Percentiles rank a stretch among this genome's conserved stretches.
These are phyloP conservation scores for Acrossocheilus wenchowensis DNA, from an alignment of 2,797 vertebrate species.

Conservation along the genomic window DNA sequence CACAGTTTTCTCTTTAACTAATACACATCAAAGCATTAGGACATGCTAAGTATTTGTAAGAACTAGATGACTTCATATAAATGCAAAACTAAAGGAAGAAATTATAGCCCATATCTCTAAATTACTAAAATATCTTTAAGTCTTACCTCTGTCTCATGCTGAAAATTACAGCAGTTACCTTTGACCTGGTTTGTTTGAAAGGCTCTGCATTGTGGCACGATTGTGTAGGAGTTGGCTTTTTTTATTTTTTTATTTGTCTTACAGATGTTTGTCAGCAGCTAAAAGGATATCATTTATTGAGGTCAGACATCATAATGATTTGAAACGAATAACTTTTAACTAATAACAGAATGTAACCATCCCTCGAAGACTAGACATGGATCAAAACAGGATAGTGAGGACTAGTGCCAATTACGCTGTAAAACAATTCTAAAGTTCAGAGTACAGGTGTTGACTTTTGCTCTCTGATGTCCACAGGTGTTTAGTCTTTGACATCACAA, in stretches of 20 bases:
- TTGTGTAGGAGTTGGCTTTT: not conserved
- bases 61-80: not conserved
- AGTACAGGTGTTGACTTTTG: conserved; percentile 60
- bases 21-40: not conserved
- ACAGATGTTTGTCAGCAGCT: not conserved
- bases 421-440: conserved; percentile 51
- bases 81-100: not conserved
- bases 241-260: not conserved
- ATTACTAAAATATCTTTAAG: not conserved
- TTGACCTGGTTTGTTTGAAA: not conserved
- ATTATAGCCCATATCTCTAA: not conserved
- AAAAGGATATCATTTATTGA: not conserved
- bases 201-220: not conserved
- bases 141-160: not conserved
- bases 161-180: not conserved
- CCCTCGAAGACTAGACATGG: not conserved
- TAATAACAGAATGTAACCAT: conserved; percentile 16
- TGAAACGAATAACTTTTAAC: not conserved
- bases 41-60: not conserved
- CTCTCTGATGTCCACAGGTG: conserved; percentile 53
- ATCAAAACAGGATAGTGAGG: conserved; percentile 33
- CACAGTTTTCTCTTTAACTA: not conserved
- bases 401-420: conserved; percentile 59
- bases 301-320: not conserved
- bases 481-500: conserved; percentile 44